Evolutionary conservation across 1,140 invertebrate genomes (phyloP).

Genomic region (Dufourea novaeangliae): DNA sequence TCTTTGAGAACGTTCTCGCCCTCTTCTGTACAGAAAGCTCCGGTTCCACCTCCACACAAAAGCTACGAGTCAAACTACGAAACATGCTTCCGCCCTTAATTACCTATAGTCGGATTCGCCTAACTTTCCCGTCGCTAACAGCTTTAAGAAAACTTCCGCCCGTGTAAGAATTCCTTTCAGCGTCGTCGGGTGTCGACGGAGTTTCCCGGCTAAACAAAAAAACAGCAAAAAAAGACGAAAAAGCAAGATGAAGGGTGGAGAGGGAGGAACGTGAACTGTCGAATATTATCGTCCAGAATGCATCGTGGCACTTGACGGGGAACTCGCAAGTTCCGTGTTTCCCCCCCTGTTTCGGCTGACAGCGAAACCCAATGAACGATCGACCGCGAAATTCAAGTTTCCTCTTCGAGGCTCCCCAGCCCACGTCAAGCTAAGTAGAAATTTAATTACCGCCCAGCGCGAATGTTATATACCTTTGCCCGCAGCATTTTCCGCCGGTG

Average conservation of each 20-base stretch:
- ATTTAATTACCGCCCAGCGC: slow-evolving; percentile 34
- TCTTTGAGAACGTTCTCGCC: neutral
- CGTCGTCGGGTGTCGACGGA: neutral
- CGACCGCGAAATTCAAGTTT: slow-evolving; percentile 40
- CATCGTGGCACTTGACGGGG: too few relatives aligned
- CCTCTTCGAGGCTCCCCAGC: too few relatives aligned
- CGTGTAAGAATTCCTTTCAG: neutral
- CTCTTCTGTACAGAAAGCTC: slow-evolving; percentile 10
- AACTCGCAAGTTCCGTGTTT: neutral
- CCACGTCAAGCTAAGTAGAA: slow-evolving; percentile 23
- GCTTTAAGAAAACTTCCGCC: neutral
- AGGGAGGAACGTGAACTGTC: neutral
- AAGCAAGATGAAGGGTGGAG: neutral
- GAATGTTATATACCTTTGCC: slow-evolving; percentile 26
- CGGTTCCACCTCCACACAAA: neutral
- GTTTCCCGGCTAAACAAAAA: neutral
- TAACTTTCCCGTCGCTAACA: neutral
- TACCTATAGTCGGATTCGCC: neutral
- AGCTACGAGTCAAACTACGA: neutral
- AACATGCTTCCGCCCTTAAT: neutral
- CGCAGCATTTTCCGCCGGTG: slow-evolving; percentile 16
- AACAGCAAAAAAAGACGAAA: neutral
- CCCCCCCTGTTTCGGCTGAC: neutral
- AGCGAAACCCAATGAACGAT: slow-evolving; percentile 28
- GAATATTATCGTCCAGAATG: neutral